Base-by-base conservation (phyloP, 2,113 vertebrate species). In the Xyliphius kryptos region DNA sequence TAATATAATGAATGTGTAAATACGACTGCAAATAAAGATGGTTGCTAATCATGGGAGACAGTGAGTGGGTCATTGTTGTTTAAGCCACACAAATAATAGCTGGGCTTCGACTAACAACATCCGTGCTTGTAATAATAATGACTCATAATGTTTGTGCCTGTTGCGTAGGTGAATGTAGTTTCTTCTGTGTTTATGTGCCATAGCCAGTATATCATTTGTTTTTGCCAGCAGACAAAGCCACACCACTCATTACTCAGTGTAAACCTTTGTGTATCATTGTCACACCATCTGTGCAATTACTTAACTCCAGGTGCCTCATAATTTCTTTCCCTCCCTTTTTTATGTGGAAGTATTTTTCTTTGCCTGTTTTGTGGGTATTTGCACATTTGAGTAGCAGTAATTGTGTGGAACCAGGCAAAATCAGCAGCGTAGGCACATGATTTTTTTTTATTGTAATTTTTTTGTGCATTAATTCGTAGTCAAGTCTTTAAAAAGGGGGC, bases 221-320 rank as follows among this genome's bases (percentile, higher is more conserved):
- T 56, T 56, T 65, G 57, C 61, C 60, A 59, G 59, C 49, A 74
- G 56, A 66, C 61, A 43, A 43, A 43, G 40, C 48, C 44, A 38
- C 44, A 48, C 12, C 8, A 54, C 59, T 71, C 69, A 67, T 68
- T 72, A 38, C 65, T 59, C 43, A 37, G 53, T 52, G 56, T 61
- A 68, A 69, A 74, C 61, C 49, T 64, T 68, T 58, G 65, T 63
- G 53, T 74, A 58, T 69, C 53, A 61, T 67, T 52, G 49, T 57
- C 54, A 59, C 36, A 26, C 70, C 70, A 70, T 72, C 72, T 77
- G 63, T 68, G 69, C 67, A 56, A 67, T 71, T 61, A 59, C 62
- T 44, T 48, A 9, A 19, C 57, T 57, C 47, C 41, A 67, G 40
- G 52, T 32, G 9, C 55, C 49, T 60, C 16, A 38, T 20, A 59